These are phyloP conservation scores for Pimephales promelas DNA, from an alignment of 2,113 vertebrate genomes.

Conservation along the genomic window DNA sequence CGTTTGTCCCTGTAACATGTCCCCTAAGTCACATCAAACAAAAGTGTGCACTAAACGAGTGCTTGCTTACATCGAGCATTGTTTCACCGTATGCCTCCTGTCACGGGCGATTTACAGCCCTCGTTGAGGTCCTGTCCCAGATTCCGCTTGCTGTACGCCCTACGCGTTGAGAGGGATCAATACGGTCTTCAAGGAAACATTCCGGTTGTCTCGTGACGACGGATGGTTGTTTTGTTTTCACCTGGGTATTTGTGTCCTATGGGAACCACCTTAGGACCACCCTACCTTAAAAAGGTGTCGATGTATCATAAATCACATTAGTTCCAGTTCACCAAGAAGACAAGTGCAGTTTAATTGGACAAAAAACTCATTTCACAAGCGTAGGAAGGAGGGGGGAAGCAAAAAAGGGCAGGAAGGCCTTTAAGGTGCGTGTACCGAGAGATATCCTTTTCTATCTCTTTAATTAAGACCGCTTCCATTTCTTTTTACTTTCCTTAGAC, in stretches of 20 bases:
- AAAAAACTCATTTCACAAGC: constrained; percentile 58
- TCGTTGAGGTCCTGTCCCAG: constrained; percentile 10
- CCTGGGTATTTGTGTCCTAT: constrained; percentile 25
- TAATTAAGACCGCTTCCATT: constrained; percentile 57
- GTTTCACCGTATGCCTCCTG: constrained; percentile 22
- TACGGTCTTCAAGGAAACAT: background rate
- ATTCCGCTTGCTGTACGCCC: background rate
- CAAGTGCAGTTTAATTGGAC: constrained; percentile 56
- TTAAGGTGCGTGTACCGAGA: constrained; percentile 41
- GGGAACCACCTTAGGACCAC: constrained; percentile 10
- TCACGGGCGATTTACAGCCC: constrained; percentile 22
- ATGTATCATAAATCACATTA: constrained; percentile 61
- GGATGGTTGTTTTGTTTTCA: constrained; percentile 6
- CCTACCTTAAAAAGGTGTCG: constrained; percentile 16
- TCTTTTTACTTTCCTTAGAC: constrained; percentile 48
- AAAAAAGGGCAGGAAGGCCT: constrained; percentile 23
- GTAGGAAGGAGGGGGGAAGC: background rate
- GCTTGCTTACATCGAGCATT: background rate
- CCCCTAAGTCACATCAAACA: background rate
- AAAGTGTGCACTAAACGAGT: background rate
- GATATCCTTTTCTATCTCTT: constrained; percentile 50
- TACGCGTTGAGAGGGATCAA: background rate
- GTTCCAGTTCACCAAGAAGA: constrained; percentile 52
- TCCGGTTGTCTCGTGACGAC: background rate
- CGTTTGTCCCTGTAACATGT: background rate